Evolutionary conservation across 2,113 vertebrate genomes (phyloP), one percentile per base, ranked within the genome.

Genomic region (Heterotis niloticus): DNA sequence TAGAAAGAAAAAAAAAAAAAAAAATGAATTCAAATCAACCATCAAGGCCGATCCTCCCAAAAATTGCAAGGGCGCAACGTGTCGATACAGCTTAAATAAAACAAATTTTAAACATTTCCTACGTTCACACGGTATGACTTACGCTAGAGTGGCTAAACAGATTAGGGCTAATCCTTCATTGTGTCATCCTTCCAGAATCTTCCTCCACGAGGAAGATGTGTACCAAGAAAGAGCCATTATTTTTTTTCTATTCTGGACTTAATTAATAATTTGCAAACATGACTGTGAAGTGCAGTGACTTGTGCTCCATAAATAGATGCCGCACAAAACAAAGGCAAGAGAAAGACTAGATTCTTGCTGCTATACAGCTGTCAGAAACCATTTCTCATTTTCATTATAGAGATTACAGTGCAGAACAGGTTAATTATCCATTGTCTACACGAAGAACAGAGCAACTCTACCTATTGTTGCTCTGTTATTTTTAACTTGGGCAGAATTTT

Each of bases 201-300:
- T 57, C 51, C 71, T 74, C 52, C 54, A 16, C 71, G 17, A 44
- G 54, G 57, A 74, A n/a, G 20, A 74, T 44, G 23, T 26, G 26
- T 54, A 74, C 71, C 17, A 57, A 54, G 26, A 74, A 59, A 74
- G 26, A 57, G 24, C n/a, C 7, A 57, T 52, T 52, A 51, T 72
- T 74, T 74, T 74, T 74, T 73, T 24, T 23, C 26, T 23, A 29
- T 23, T 73, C 70, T 73, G 23, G 23, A 20, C 24, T 74, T 17
- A 74, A 74, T 28, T 74, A 59, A 72, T 52, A 51, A 74, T 74
- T 54, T 51, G 14, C 69, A 71, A 71, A 71, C 34, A 52, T 9
- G 44, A 13, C 59, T 20, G 59, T 20, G 18, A 62, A 24, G 34
- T 29, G 69, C 59, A 62, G 20, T 17, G 20, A 14, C 10, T 20